Evolutionary conservation across 2,113 vertebrate genomes (phyloP).

Genomic region (Hemicordylus capensis): DNA sequence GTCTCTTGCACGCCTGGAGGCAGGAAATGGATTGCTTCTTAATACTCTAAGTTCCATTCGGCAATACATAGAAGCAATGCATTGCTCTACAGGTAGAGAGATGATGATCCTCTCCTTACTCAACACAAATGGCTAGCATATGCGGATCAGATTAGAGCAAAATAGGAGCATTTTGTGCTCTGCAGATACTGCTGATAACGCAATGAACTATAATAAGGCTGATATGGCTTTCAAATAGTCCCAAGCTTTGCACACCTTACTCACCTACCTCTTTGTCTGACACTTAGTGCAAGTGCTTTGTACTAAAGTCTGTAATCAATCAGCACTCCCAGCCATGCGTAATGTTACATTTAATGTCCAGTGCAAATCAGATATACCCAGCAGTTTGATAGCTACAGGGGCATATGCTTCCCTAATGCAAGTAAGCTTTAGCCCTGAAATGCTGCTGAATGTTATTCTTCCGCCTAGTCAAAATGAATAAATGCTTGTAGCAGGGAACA

Average conservation of each 20-base stretch:
- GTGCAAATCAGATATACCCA: accelerated
- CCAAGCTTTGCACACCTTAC: neutral
- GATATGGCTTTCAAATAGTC: neutral
- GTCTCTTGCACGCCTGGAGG: neutral
- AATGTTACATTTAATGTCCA: accelerated
- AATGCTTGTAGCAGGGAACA: slow-evolving; percentile 5
- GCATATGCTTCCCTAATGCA: neutral
- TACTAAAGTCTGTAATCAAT: neutral
- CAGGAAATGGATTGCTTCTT: neutral
- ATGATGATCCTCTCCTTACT: neutral
- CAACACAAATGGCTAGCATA: neutral
- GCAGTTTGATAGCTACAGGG: accelerated
- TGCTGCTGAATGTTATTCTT: neutral
- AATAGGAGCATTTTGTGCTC: neutral
- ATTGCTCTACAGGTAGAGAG: neutral
- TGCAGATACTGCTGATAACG: neutral
- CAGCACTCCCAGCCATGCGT: neutral
- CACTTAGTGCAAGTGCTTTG: no score
- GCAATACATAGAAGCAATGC: neutral
- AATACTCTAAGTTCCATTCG: no score
- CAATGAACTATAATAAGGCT: neutral
- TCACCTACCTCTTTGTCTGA: no score
- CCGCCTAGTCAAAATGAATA: neutral
- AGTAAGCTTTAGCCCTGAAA: accelerated
- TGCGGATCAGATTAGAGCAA: no score